A percentile compares a stretch with the other conserved stretches of the same genome.
Evolutionary conservation across 2,113 vertebrate species (phyloP).

Genomic region (Rhinoptilus africanus): DNA sequence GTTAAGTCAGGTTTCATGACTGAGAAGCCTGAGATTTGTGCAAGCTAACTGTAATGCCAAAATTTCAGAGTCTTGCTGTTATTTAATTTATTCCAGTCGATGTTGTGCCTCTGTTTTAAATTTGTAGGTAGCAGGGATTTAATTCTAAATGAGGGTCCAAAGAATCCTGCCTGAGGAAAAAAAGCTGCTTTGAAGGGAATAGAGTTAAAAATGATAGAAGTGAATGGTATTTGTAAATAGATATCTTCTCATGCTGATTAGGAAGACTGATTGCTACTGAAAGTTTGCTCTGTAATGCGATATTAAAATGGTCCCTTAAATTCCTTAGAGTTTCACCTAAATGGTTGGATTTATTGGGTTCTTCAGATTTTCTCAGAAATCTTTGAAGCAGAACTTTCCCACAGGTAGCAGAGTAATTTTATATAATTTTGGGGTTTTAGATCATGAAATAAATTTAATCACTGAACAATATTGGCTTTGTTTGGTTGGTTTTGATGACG

Average conservation of each 20-base stretch:
- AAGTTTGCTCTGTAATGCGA: background rate
- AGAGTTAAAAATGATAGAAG: background rate
- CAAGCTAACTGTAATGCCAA: rapidly evolving
- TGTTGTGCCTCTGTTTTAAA: background rate
- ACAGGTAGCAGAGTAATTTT: background rate
- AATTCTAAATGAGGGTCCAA: background rate
- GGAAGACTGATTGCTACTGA: background rate
- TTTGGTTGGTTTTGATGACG: background rate
- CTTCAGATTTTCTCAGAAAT: background rate
- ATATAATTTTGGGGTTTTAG: background rate
- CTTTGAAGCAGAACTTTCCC: background rate
- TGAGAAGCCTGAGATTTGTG: background rate
- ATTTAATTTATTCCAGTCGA: rapidly evolving
- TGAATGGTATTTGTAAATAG: background rate
- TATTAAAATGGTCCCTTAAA: background rate
- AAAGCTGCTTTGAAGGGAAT: background rate
- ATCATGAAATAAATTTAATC: background rate
- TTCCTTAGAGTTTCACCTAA: background rate
- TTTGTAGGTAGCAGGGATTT: background rate
- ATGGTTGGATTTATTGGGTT: background rate
- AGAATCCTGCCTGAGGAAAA: background rate
- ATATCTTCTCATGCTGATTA: background rate
- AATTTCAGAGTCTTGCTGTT: background rate
- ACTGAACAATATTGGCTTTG: background rate
- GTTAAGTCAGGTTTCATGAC: background rate